Conservation (phyloP, 2,113 vertebrate species). For the Erinaceus europaeus region DNA sequence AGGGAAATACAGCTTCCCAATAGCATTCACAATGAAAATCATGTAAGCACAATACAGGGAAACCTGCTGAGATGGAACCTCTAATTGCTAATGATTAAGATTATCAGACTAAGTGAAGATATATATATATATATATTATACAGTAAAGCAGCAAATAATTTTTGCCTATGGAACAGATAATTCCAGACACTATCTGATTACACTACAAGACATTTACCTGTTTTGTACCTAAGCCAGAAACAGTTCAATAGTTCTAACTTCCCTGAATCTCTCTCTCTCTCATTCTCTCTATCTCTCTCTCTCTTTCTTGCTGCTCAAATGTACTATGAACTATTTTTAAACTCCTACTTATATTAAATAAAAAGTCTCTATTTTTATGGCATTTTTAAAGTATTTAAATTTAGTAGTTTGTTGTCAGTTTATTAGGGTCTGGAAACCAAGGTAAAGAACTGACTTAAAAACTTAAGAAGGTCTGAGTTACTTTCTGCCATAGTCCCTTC, state of each 20-base stretch:
- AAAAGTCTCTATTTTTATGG: too few relatives aligned
- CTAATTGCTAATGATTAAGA: constrained; percentile 1
- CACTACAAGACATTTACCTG: neutral
- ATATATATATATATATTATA: neutral
- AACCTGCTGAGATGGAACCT: neutral
- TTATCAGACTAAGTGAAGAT: neutral
- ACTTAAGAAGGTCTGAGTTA: too few relatives aligned
- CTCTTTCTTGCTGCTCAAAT: too few relatives aligned
- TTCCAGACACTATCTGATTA: neutral
- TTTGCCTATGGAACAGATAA: neutral
- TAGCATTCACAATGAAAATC: neutral
- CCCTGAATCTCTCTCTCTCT: too few relatives aligned
- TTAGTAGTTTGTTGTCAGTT: too few relatives aligned
- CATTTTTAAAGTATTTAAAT: too few relatives aligned
- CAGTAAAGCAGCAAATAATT: constrained; percentile 1
- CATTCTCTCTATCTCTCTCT: too few relatives aligned
- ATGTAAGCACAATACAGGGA: neutral
- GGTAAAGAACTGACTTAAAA: too few relatives aligned
- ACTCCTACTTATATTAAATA: too few relatives aligned
- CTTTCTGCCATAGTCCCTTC: too few relatives aligned
- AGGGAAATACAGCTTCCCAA: neutral
- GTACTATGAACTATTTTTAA: too few relatives aligned
- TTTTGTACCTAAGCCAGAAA: constrained; percentile 5
- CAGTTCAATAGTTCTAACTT: neutral
- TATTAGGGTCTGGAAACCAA: too few relatives aligned